Conservation (phyloP, 2,113 vertebrate genomes). For the Donacobius atricapilla region DNA sequence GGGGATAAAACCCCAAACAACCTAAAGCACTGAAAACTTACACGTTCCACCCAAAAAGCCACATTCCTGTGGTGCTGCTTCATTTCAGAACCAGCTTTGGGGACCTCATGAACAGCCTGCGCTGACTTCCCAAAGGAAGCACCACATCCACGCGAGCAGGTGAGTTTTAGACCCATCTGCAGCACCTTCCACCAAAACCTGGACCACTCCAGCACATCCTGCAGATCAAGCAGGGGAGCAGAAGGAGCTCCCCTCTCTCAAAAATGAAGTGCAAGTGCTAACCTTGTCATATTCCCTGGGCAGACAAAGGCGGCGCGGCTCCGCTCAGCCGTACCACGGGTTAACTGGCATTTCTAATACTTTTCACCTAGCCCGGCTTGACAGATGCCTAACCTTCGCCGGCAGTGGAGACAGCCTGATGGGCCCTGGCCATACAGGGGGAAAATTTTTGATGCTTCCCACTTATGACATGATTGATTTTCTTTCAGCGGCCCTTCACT, state of each 20-base stretch:
- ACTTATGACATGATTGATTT: conserved; percentile 94
- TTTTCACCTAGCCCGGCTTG: conserved; percentile 80
- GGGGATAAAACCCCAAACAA: neutral
- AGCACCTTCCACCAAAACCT: neutral
- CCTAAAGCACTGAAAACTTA: neutral
- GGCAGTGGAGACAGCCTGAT: conserved; percentile 82
- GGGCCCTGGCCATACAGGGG: conserved; percentile 77
- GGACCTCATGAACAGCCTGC: neutral
- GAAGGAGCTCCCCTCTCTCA: conserved; percentile 43
- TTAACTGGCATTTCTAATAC: conserved; percentile 85
- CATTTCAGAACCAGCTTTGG: neutral
- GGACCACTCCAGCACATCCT: neutral
- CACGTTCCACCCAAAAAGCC: neutral
- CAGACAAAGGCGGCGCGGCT: conserved; percentile 63
- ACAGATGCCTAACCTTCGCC: conserved; percentile 82
- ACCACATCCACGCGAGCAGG: fast-evolving
- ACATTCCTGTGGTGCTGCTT: neutral
- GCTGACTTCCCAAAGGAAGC: neutral
- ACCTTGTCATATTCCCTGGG: conserved; percentile 57
- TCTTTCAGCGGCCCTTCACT: conserved; percentile 89
- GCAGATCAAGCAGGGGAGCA: neutral
- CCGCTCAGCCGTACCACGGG: conserved; percentile 67
- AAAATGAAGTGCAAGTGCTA: conserved; percentile 65
- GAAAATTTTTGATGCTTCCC: conserved; percentile 85
- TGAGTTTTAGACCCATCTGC: neutral